Conservation (phyloP, 2,113 vertebrate species). For the Lasiurus borealis region DNA sequence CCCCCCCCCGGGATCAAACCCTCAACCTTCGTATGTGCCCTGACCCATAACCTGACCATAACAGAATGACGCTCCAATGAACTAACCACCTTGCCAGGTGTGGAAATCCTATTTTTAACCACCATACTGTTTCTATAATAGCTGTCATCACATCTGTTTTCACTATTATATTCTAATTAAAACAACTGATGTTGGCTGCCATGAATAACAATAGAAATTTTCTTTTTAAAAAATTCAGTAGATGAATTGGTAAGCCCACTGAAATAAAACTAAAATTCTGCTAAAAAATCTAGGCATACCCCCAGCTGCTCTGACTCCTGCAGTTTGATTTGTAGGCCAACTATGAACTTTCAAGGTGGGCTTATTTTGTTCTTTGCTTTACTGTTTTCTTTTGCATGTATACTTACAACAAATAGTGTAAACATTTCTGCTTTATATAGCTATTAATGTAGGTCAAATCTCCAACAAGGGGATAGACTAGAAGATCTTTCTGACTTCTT, state of each 20-base stretch:
- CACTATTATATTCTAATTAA: background rate
- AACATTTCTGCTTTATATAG: background rate
- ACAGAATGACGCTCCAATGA: background rate
- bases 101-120: background rate
- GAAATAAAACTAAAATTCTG: background rate
- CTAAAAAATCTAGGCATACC: background rate
- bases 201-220: background rate
- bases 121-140: background rate
- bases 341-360: background rate
- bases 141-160: background rate
- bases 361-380: background rate
- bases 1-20: too few species aligned
- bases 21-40: too few species aligned
- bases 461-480: background rate
- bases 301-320: background rate
- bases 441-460: background rate
- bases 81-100: background rate
- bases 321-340: background rate
- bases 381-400: background rate
- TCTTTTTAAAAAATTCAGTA: background rate
- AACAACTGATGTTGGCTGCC: background rate
- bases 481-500: background rate
- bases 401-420: background rate
- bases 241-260: background rate
- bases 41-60: background rate